Evolutionary conservation across 2,888 invertebrate genomes (phyloP).

Genomic region (Cheilosia soror): DNA sequence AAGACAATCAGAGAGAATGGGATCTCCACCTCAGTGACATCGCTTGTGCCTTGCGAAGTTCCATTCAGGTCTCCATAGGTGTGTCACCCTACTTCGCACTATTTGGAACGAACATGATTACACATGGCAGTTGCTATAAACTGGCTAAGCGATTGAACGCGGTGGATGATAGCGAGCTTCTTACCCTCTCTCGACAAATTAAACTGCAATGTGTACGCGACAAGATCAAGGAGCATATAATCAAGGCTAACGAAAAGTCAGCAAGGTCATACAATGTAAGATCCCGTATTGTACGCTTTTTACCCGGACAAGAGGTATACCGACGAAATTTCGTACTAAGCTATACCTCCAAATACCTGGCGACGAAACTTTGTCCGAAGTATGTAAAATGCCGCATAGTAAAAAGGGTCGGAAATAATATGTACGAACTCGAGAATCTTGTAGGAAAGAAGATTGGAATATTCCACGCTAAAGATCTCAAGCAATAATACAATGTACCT

Average conservation of each 20-base stretch:
- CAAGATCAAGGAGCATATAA: conserved; percentile 16
- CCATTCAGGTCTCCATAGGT: conserved; percentile 42
- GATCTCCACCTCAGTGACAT: conserved; percentile 52
- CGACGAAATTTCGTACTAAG: neutral
- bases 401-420: neutral
- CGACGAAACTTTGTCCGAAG: neutral
- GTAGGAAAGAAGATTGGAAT: neutral
- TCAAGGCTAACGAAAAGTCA: conserved; percentile 24
- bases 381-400: neutral
- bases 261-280: conserved; percentile 3
- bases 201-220: neutral
- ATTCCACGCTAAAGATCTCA: neutral
- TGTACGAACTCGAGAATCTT: neutral
- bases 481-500: neutral
- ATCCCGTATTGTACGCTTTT: neutral
- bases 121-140: neutral
- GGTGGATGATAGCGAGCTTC: neutral
- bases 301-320: neutral
- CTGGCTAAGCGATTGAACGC: neutral
- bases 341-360: neutral
- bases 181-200: no score
- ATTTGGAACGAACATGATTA: no score
- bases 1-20: conserved; percentile 66
- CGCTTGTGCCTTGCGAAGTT: conserved; percentile 51
- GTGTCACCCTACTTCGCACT: neutral